Base-by-base conservation (phyloP, 2,888 invertebrate genomes). In the Dasypolia templi region DNA sequence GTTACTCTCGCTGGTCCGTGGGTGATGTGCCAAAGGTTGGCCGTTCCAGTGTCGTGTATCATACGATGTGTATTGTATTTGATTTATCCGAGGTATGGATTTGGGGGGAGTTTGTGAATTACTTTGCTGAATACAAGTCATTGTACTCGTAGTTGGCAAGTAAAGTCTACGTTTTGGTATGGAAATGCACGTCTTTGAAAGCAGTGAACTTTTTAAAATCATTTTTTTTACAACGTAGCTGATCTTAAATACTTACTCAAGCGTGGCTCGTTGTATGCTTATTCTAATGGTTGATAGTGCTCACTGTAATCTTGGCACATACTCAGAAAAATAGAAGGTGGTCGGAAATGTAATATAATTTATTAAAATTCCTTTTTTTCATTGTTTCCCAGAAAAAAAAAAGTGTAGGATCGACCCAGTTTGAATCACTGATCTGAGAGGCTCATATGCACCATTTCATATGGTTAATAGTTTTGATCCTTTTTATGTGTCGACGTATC, bases 21-120 rank as follows among this genome's bases (percentile, higher is more conserved):
- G 35, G 17, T 68, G 44, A 12, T 22, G 46, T 83, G 84, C 78
- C 84, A 85, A 86, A 79, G 77, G 75, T 70, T 65, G 29, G 9
- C 0, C 14, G 32, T 19, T 72, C 72, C 72, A 67, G 79, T 42
- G 71, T 58, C 65, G 61, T 55, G 53, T 66, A 62, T 81, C 75
- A 61, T 55, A 58, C 26, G 42, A 59, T 42, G 46, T 59, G 58
- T 42, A 58, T 53, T 70, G 44, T 61, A 61, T 70, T 70, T 32
- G 35, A 59, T 78, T 58, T 75, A 77, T 77, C 3, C 32, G 6
- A 4, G 46, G n/a, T 35, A 22, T 26, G 9, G 4, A 78, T 78
- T 78, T 78, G 4, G 26, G 9, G 11, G 42, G n/a, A 9, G 39
- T 42, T 1, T n/a, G 2, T 68, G 42, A 58, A 19, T 56, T 42